These are phyloP conservation scores for Stenurella melanura DNA, from an alignment of 2,888 invertebrate genomes.

Conservation along the genomic window DNA sequence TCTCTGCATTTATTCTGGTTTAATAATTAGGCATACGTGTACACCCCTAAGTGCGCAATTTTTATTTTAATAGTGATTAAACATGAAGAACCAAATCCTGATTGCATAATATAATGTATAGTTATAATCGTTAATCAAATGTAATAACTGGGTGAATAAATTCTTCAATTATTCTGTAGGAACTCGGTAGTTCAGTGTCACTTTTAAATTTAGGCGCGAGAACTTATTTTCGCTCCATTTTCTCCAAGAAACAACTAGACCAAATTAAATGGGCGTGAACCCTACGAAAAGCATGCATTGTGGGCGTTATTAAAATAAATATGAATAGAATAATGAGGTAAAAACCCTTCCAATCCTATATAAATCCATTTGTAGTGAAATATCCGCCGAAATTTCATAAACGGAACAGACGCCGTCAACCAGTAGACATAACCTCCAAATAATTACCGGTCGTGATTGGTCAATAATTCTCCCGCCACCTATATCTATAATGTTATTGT, in stretches of 20 bases:
- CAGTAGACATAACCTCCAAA: conserved; percentile 49
- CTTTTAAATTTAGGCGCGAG: conserved; percentile 32
- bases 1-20: too few species aligned
- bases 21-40: too few species aligned
- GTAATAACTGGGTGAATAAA: background rate
- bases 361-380: background rate
- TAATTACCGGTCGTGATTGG: conserved; percentile 59
- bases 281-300: background rate
- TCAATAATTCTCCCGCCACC: conserved; percentile 65
- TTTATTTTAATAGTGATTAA: background rate
- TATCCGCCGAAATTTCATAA: conserved; percentile 5
- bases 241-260: background rate
- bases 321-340: background rate
- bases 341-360: background rate
- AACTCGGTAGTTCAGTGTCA: background rate
- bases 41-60: background rate
- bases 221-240: conserved; percentile 33
- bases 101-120: background rate
- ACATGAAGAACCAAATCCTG: background rate
- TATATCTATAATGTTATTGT: conserved; percentile 67
- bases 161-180: background rate
- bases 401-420: conserved; percentile 14
- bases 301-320: background rate
- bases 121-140: background rate
- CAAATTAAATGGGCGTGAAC: background rate